Base-by-base conservation (phyloP, 2,888 invertebrate genomes). In the Uloborus plumipes region DNA sequence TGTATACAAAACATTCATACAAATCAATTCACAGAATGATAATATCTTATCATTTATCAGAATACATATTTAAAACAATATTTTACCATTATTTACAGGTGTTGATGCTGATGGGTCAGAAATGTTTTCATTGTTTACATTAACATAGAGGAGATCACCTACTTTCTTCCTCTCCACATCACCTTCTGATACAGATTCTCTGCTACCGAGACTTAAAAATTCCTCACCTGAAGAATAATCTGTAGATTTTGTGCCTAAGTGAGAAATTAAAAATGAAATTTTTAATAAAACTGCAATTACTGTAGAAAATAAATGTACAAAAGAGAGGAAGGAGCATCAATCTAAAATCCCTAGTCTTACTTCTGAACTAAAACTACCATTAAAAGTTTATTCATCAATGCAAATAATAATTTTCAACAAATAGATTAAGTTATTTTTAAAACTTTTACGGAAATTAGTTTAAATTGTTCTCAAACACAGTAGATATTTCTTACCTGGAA, bases 401-500 rank as follows among this genome's bases (percentile, higher is more conserved):
- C 11, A 39, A 39, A 39, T 6, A 39, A 39, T 39, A 39, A 7
- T 39, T 39, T 39, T 39, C 9, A 9, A 26, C 26, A 26, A 26
- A 39, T 39, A 39, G 39, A 39, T 39, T 39, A 9, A 1, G 9
- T 9, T 1, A 39, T 39, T 39, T 39, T 11, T 7, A 39, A 39
- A 39, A 9, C 3, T 9, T 7, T 39, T 39, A 7, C 2, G 39
- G 11, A 39, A 39, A 39, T 2, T 9, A 39, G 39, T 39, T 39
- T 1, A 39, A 39, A 9, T 39, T 39, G 31, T 31, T 39, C 9
- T 11, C 7, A 39, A 39, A 39, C 2, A 31, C 3, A 39, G 39
- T 9, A 39, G 39, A 9, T 9, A 7, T 11, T 39, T 11, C 7
- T 64, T 72, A 90, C 98, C 98, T 82, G 96, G 96, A 50, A 99